These are phyloP conservation scores for Agelas oroides DNA, from an alignment of 37 sponge, comb jelly and placozoan species.

Conservation along the genomic window DNA sequence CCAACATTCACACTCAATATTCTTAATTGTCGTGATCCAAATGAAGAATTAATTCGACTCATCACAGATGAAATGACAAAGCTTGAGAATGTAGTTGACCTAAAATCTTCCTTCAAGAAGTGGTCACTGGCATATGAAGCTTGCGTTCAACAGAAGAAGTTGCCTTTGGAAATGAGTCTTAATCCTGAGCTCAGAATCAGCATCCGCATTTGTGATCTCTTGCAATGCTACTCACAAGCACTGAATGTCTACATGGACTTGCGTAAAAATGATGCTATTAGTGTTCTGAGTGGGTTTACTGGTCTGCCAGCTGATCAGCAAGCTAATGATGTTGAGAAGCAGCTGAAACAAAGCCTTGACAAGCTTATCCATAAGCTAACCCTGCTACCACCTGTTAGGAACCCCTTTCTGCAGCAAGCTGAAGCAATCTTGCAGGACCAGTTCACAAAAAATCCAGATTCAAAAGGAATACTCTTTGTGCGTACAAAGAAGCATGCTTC, in stretches of 20 bases:
- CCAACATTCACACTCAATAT: not conserved
- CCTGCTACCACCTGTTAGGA: not conserved
- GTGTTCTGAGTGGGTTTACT: constrained; percentile 23
- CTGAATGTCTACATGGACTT: constrained; percentile 66
- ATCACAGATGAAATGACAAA: constrained; percentile 13
- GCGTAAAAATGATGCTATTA: constrained; percentile 53
- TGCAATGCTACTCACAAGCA: constrained; percentile 44
- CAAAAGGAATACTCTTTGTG: constrained; percentile 66
- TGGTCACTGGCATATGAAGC: not conserved
- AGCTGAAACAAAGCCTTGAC: constrained; percentile 17
- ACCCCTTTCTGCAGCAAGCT: constrained; percentile 44
- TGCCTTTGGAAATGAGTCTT: not conserved
- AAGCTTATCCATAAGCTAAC: not conserved
- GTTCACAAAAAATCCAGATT: constrained; percentile 11
- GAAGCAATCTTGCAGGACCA: constrained; percentile 3
- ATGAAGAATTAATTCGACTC: constrained; percentile 4
- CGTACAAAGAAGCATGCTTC: constrained; percentile 50
- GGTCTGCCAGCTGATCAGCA: constrained; percentile 44
- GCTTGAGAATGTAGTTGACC: not conserved
- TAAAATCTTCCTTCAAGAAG: not conserved
- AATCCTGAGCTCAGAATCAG: constrained; percentile 23
- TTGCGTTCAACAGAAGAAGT: not conserved
- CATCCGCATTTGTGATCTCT: constrained; percentile 23
- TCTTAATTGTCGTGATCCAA: not conserved
- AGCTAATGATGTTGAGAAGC: constrained; percentile 18